Base-by-base conservation (phyloP, 2,113 vertebrate species). In the Albula goreensis region DNA sequence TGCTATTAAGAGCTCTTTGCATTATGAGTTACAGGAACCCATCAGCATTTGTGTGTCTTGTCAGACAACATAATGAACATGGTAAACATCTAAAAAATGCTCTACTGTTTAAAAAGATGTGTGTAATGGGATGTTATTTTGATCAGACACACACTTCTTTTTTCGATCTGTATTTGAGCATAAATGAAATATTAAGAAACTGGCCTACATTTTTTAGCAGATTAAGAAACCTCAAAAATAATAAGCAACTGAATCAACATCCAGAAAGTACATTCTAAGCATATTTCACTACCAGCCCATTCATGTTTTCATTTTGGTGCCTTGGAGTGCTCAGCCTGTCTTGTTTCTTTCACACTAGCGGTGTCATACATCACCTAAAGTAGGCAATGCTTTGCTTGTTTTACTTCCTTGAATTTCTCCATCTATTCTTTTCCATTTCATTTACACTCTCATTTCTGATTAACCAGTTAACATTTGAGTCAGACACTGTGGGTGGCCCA, bases 21-120 rank as follows among this genome's bases (percentile, higher is more conserved):
- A 85, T 91, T 89, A 90, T 94, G 92, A 95, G 92, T 95, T 93
- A 94, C 93, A 57, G 91, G 93, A 92, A 89, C 84, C 89, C 89
- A 93, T 94, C 92, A 91, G 93, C 90, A 84, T 57, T 86, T 91
- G 91, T 91, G 91, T 89, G 89, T 93, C 88, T 92, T 91, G 90
- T 91, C 91, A 91, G 94, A 93, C 92, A 94, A 91, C 93, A 93
- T 94, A 92, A 94, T 94, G 92, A 92, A 94, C 92, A 86, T 77
- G 31, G 52, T 57, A 79, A 91, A 90, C 91, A 89, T 93, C 89
- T 92, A 87, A 88, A 80, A 41, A 90, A 88, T 90, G 90, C 92
- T 90, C 89, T 88, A 87, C 91, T 56, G 80, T 91, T 92, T 93
- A 90, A 94, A 93, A 91, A 80, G 91, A 89, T 17, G 70, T 86